These are phyloP conservation scores for Pimephales promelas DNA, from an alignment of 2,113 vertebrate genomes.

Conservation along the genomic window DNA sequence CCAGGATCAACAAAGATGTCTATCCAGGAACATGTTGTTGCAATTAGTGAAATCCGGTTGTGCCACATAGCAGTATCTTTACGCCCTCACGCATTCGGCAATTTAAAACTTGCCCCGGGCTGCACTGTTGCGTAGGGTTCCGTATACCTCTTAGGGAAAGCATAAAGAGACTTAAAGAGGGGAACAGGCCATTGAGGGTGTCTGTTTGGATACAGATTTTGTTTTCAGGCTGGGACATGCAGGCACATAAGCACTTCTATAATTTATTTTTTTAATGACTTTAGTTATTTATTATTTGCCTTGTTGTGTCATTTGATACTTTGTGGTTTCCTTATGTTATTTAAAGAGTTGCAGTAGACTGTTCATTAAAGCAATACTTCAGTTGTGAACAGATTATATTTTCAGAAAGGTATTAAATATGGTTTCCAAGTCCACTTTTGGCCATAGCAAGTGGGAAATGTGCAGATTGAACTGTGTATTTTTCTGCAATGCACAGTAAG, in stretches of 20 bases:
- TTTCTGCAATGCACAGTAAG: background rate
- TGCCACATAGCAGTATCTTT: too few relatives aligned
- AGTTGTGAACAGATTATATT: background rate
- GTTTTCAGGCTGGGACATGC: background rate
- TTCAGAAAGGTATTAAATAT: slow-evolving; percentile 8
- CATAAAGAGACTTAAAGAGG: background rate
- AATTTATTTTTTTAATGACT: slow-evolving; percentile 34
- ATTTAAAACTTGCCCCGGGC: too few relatives aligned
- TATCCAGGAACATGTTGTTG: too few relatives aligned
- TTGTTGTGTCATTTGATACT: background rate
- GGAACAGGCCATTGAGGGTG: background rate
- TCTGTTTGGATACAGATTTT: background rate
- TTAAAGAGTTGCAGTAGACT: background rate
- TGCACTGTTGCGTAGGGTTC: too few relatives aligned
- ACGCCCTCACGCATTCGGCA: too few relatives aligned
- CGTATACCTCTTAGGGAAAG: background rate
- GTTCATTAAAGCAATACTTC: slow-evolving; percentile 21
- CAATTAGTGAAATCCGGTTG: too few relatives aligned
- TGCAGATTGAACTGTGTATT: background rate
- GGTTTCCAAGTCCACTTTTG: slow-evolving; percentile 1
- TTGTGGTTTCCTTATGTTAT: background rate
- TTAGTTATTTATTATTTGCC: slow-evolving; percentile 15
- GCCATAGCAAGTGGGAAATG: background rate
- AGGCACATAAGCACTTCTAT: slow-evolving; percentile 13
- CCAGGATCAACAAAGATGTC: too few relatives aligned